Base-by-base conservation (phyloP, 64 coral and sea anemone species). In the Stichodactyla helianthus region DNA sequence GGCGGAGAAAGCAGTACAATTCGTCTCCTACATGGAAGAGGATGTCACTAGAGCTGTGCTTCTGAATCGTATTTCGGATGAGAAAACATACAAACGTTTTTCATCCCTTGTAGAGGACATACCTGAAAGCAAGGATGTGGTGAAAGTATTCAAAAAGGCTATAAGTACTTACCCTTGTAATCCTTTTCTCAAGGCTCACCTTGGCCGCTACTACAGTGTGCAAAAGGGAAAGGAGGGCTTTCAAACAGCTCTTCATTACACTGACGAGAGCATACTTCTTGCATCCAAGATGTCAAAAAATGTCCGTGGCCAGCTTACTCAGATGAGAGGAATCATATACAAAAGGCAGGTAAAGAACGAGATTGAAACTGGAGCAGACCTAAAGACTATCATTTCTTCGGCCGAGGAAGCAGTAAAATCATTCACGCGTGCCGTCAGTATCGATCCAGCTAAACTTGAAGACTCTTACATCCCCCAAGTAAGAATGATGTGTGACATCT, bases 321-420 rank as follows among this genome's bases (percentile, higher is more conserved):
- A 94, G 71, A 94, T 94, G 93, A 94, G 87, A 88, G 93, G 93
- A 35, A 71, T 94, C 8, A 80, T 94, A 5, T 94, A 94, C 79
- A 94, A 81, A 54, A 81, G 93, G 0, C 84, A 94, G 19, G 85
- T 94, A 1, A 52, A 23, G 6, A 50, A 93, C 77, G 44, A 89
- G 10, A 77, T 86, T 10, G 20, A 87, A 1, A 26, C 55, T n/a
- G 52, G 61, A 7, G 84, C 84, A 19, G 77, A 84, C 5, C 12
- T 54, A 14, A 26, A 20, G 0, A 12, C 68, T 1, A 87, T 94
- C 6, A 86, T 87, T 18, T 19, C 54, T 16, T 61, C 78, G 51
- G 92, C 92, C 3, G 13, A 90, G 5, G 85, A 87, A 84, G 92
- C 84, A 78, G 84, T 94, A 0, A 54, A 82, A 64, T 63, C 78